These are phyloP conservation scores for Nicator chloris DNA, from an alignment of 2,113 vertebrate genomes.

Conservation along the genomic window DNA sequence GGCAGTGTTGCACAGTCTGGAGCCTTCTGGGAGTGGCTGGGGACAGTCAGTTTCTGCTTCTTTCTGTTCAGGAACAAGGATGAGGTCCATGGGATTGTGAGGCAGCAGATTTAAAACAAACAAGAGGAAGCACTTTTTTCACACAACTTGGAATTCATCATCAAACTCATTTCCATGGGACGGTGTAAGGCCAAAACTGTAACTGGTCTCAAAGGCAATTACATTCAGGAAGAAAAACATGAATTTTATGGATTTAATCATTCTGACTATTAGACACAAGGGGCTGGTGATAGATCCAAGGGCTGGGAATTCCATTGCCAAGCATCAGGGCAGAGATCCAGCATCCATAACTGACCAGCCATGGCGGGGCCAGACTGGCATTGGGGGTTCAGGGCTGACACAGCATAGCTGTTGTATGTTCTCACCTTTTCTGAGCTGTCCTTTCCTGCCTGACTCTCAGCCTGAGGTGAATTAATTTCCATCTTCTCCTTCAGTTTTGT, in stretches of 20 bases:
- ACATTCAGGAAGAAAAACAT: not conserved
- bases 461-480: not conserved
- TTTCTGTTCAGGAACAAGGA: not conserved
- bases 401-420: fast-evolving
- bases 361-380: not conserved
- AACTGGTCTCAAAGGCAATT: not conserved
- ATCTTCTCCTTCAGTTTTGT: not conserved
- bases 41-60: fast-evolving
- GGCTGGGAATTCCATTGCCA: not conserved
- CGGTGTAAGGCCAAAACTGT: not conserved
- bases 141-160: not conserved
- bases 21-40: not conserved
- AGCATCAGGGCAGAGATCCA: not conserved
- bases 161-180: not conserved
- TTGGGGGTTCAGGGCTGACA: not conserved
- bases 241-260: not conserved
- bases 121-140: not conserved
- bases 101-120: not conserved
- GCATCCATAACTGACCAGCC: fast-evolving
- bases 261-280: fast-evolving
- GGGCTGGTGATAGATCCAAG: not conserved
- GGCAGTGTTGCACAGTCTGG: not conserved
- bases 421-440: not conserved
- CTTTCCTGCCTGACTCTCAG: not conserved
- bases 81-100: not conserved